Evolutionary conservation across 2,113 vertebrate genomes (phyloP).

Genomic region (Sphaerodactylus townsendi): DNA sequence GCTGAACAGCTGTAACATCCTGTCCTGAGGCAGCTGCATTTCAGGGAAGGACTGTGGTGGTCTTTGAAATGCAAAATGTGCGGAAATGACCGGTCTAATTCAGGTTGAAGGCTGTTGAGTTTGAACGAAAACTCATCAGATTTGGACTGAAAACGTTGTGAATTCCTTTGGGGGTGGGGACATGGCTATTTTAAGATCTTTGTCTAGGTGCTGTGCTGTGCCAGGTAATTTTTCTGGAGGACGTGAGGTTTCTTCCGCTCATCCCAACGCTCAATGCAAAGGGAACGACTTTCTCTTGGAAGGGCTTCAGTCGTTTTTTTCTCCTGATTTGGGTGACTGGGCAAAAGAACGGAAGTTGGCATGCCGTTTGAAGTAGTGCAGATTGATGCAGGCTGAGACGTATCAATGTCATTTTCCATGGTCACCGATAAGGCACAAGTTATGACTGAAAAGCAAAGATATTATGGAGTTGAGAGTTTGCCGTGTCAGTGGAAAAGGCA

Average conservation of each 20-base stretch:
- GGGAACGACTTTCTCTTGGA: not conserved
- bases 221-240: not conserved
- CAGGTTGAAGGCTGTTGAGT: not conserved
- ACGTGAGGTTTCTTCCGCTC: not conserved
- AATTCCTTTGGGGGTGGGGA: not conserved
- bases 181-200: not conserved
- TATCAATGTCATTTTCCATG: not conserved
- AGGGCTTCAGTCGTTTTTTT: not conserved
- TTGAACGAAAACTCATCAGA: not conserved
- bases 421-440: not conserved
- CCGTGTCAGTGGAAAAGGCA: not conserved
- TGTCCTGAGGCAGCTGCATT: not conserved
- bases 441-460: not conserved
- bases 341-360: not conserved
- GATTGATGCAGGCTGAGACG: too few relatives aligned
- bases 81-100: not conserved
- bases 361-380: not conserved
- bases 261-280: not conserved
- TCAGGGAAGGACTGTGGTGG: not conserved
- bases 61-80: not conserved
- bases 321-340: not conserved
- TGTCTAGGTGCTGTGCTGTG: not conserved
- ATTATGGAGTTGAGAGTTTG: not conserved
- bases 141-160: not conserved
- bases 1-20: constrained; percentile 20